These are phyloP conservation scores for Gymnocephalus cernua DNA, from an alignment of 2,113 vertebrate species.

Conservation along the genomic window DNA sequence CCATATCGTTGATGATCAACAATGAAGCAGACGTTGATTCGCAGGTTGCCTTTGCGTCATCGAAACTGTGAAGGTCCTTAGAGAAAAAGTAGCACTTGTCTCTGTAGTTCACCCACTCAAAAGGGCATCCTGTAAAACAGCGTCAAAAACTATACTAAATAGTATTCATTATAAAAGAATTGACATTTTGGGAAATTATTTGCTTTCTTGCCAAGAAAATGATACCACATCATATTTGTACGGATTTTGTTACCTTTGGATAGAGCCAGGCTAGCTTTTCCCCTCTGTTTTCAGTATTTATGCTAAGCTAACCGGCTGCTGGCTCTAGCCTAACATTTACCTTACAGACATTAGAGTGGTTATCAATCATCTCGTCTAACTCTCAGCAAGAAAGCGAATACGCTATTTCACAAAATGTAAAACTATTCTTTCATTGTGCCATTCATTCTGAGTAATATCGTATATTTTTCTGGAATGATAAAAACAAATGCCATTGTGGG, in stretches of 20 bases:
- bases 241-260: background rate
- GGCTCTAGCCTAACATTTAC: too few species aligned
- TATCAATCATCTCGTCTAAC: too few species aligned
- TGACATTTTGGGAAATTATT: background rate
- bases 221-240: background rate
- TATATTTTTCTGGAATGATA: too few species aligned
- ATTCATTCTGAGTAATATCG: too few species aligned
- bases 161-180: background rate
- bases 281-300: too few species aligned
- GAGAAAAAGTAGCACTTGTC: slow-evolving; percentile 95
- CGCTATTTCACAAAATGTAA: too few species aligned
- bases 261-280: background rate
- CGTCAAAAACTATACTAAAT: background rate
- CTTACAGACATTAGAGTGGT: too few species aligned
- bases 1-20: slow-evolving; percentile 89
- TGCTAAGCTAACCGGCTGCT: too few species aligned
- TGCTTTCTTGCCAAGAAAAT: background rate
- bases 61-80: slow-evolving; percentile 86
- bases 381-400: too few species aligned
- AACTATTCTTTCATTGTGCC: too few species aligned
- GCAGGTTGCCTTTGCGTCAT: slow-evolving; percentile 89
- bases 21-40: slow-evolving; percentile 85
- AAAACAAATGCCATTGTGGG: too few species aligned
- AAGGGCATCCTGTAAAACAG: slow-evolving; percentile 86
- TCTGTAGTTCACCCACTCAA: slow-evolving; percentile 89